These are phyloP conservation scores for Lasius fuliginosus DNA, from an alignment of 2,888 invertebrate genomes.

Conservation along the genomic window DNA sequence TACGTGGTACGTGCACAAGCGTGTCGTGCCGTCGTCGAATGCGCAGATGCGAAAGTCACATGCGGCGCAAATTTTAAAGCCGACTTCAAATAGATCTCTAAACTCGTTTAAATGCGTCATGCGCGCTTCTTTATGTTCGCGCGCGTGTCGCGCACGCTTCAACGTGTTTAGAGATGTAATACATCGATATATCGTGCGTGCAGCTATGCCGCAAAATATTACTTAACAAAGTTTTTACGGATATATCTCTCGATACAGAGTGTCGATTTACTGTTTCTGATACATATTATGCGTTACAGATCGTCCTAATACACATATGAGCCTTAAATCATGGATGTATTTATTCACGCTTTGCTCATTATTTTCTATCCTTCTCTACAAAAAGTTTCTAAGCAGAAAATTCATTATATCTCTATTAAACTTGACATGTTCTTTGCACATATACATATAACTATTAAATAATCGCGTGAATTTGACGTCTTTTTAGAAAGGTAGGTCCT, in stretches of 20 bases:
- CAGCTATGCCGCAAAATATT: neutral
- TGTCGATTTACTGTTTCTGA: neutral
- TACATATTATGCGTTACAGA: neutral
- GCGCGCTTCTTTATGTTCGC: neutral
- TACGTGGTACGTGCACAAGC: constrained; percentile 16
- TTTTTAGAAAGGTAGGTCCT: neutral
- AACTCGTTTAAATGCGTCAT: neutral
- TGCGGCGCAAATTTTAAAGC: constrained; percentile 56
- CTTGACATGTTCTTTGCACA: too few relatives aligned
- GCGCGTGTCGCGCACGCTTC: neutral
- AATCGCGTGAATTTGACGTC: neutral
- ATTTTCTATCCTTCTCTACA: too few relatives aligned
- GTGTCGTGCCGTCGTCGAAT: constrained; percentile 11
- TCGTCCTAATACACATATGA: neutral
- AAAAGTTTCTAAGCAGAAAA: too few relatives aligned
- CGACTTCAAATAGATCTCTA: neutral
- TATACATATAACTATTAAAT: too few relatives aligned
- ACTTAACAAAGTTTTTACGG: neutral
- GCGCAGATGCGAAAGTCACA: constrained; percentile 31
- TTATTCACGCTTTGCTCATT: too few relatives aligned
- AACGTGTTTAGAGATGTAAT: constrained; percentile 2
- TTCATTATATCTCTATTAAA: too few relatives aligned
- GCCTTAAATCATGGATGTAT: neutral
- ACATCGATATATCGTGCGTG: constrained; percentile 24
- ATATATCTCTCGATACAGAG: neutral